These are phyloP conservation scores for Steinernema khuongi DNA, from an alignment of 1,140 invertebrate species.

Conservation along the genomic window DNA sequence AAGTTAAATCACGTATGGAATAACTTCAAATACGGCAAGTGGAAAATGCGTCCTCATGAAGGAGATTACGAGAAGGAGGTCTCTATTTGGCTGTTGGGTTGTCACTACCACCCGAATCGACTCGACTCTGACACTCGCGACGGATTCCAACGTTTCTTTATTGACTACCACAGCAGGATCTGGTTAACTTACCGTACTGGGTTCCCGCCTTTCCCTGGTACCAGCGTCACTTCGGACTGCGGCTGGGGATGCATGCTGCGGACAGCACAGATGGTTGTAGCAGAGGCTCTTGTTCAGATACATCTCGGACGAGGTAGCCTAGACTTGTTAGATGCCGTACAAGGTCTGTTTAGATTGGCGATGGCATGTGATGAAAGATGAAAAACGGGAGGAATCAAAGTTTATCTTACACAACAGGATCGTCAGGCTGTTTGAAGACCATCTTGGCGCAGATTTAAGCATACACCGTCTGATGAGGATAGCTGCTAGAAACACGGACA, in stretches of 20 bases:
- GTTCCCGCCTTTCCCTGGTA: constrained; percentile 67
- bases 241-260: constrained; percentile 84
- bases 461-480: constrained; percentile 29
- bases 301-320: constrained; percentile 70
- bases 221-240: constrained; percentile 69
- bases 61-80: constrained; percentile 20
- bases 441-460: constrained; percentile 25
- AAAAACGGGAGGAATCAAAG: constrained; percentile 11
- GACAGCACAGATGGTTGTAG: constrained; percentile 79
- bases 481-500: constrained; percentile 3
- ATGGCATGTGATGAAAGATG: constrained; percentile 11
- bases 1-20: not conserved
- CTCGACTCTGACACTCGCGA: constrained; percentile 2
- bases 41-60: not conserved
- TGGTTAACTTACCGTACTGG: constrained; percentile 78
- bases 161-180: constrained; percentile 70
- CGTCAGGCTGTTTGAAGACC: constrained; percentile 31
- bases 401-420: constrained; percentile 23
- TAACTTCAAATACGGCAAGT: constrained; percentile 8
- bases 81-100: constrained; percentile 12
- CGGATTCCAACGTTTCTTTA: constrained; percentile 26
- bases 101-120: constrained; percentile 20
- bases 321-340: not conserved
- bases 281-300: constrained; percentile 72
- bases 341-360: constrained; percentile 18